Conservation (phyloP, 1,140 invertebrate genomes). For the Trichonephila clavipes region DNA sequence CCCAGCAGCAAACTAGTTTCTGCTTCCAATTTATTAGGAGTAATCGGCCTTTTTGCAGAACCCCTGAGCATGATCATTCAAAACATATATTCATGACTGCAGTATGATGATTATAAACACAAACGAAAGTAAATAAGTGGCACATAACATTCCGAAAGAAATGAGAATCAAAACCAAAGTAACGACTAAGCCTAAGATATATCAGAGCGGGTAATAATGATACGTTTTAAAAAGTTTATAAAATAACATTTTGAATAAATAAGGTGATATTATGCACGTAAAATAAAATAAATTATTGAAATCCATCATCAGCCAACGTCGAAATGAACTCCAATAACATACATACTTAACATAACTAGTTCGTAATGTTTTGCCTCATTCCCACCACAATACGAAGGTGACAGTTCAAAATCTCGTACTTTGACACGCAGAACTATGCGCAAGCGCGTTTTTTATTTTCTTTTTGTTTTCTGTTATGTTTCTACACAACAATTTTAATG, state of each 20-base stretch:
- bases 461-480: conserved; percentile 24
- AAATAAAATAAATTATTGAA: conserved; percentile 53
- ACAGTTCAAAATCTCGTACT: conserved; percentile 75
- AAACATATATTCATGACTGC: conserved; percentile 30
- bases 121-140: conserved; percentile 41
- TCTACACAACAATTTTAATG: background rate
- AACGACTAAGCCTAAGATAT: conserved; percentile 66
- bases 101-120: conserved; percentile 33
- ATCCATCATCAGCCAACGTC: conserved; percentile 72
- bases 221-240: conserved; percentile 59
- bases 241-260: conserved; percentile 59
- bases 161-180: background rate
- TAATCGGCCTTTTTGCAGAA: conserved; percentile 71
- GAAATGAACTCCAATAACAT: conserved; percentile 76
- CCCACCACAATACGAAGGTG: conserved; percentile 47
- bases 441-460: conserved; percentile 57
- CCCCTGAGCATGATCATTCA: conserved; percentile 66
- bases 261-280: background rate
- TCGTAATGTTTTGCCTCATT: conserved; percentile 61
- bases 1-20: conserved; percentile 31
- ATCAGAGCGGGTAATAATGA: conserved; percentile 36
- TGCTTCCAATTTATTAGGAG: conserved; percentile 70
- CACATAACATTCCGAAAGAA: conserved; percentile 2
- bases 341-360: conserved; percentile 76
- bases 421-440: conserved; percentile 74